phyloP scores from a whole-genome alignment of 2,797 vertebrate species.

The Eulemur mongoz region DNA sequence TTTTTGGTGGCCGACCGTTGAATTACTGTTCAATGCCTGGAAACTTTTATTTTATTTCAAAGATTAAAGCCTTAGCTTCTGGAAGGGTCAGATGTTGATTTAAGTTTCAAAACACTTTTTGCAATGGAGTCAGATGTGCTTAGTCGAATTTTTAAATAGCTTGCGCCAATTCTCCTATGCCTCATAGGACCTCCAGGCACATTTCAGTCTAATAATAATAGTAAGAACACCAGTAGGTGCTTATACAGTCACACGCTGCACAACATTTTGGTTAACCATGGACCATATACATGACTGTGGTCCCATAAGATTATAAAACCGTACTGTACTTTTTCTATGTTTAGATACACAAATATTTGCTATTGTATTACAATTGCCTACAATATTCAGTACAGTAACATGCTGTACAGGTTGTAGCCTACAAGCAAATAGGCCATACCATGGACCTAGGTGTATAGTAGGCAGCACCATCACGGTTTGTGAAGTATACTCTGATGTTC shows the following conservation, averaged over 20 bases:
- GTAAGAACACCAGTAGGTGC: neutral
- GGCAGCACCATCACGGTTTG: neutral
- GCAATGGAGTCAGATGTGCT: neutral
- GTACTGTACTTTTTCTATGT: neutral
- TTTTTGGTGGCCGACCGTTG: neutral
- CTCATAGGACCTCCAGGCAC: neutral
- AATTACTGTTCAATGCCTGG: neutral
- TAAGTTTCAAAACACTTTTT: constrained; percentile 39
- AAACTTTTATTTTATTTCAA: neutral
- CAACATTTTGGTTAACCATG: neutral
- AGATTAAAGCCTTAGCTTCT: constrained; percentile 47
- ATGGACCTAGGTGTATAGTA: neutral
- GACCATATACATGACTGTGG: no score
- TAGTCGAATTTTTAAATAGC: constrained; percentile 3
- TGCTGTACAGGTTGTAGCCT: neutral
- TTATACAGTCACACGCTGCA: neutral
- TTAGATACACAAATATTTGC: neutral
- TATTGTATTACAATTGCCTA: neutral
- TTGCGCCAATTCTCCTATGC: neutral
- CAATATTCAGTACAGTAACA: neutral
- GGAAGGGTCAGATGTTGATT: neutral
- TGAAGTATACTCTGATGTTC: neutral
- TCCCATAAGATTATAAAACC: neutral
- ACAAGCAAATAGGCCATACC: neutral
- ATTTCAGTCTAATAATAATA: neutral